Evolutionary conservation across 2,888 invertebrate genomes (phyloP).

Genomic region (Agonopterix arenella): DNA sequence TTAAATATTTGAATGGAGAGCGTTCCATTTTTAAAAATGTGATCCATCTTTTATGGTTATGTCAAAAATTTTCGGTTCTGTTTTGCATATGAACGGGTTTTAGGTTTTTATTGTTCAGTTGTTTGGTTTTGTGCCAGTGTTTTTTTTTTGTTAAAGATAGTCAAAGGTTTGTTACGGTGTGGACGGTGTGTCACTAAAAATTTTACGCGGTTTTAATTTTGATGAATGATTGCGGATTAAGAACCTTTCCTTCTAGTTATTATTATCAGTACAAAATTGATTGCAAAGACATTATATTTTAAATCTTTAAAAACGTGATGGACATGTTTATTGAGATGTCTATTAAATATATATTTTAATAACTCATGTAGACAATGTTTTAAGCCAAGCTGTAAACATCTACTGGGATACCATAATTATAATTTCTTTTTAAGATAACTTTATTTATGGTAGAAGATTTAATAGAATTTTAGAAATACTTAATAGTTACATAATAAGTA

Average conservation of each 20-base stretch:
- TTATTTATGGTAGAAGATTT: too few species aligned
- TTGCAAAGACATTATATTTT: too few species aligned
- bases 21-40: slow-evolving; percentile 45
- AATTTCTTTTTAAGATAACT: too few species aligned
- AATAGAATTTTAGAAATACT: too few species aligned
- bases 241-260: background rate
- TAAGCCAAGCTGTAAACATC: too few species aligned
- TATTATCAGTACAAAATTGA: too few species aligned
- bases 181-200: slow-evolving; percentile 26
- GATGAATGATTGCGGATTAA: background rate
- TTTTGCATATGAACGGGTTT: slow-evolving; percentile 66
- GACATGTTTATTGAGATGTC: too few species aligned
- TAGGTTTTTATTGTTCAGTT: slow-evolving; percentile 29
- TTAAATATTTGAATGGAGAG: slow-evolving; percentile 35
- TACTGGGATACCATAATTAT: too few species aligned
- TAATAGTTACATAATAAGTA: too few species aligned
- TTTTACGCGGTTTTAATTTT: slow-evolving; percentile 18
- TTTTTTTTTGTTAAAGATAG: slow-evolving; percentile 13
- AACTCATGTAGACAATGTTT: too few species aligned
- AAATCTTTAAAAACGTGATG: too few species aligned
- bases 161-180: slow-evolving; percentile 11
- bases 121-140: slow-evolving; percentile 33
- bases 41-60: slow-evolving; percentile 67
- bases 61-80: slow-evolving; percentile 50
- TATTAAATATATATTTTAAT: too few species aligned